Conservation (phyloP, 2,888 invertebrate species). For the Coleophora deauratella region DNA sequence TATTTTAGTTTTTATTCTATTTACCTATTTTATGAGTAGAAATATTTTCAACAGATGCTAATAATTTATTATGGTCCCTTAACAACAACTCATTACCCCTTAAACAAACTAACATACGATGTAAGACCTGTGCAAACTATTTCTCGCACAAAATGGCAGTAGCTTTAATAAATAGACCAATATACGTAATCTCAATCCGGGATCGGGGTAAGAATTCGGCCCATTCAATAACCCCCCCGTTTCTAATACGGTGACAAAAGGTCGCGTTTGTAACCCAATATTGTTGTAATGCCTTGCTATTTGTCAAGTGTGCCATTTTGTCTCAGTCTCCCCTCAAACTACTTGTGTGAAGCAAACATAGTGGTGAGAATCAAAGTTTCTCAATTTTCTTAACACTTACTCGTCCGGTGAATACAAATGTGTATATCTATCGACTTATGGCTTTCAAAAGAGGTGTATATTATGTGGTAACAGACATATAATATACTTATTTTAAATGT, state of each 20-base stretch:
- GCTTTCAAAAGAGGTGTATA: too few species aligned
- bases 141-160: slow-evolving; percentile 27
- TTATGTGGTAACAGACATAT: too few species aligned
- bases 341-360: background rate
- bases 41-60: too few species aligned
- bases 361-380: background rate
- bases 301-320: slow-evolving; percentile 43
- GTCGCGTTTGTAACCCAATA: slow-evolving; percentile 48
- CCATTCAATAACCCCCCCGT: slow-evolving; percentile 34
- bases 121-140: slow-evolving; percentile 18
- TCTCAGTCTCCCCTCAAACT: slow-evolving; percentile 24
- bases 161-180: slow-evolving; percentile 40
- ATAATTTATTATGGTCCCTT: too few species aligned
- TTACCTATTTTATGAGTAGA: too few species aligned
- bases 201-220: slow-evolving; percentile 30
- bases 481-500: too few species aligned
- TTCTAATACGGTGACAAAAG: slow-evolving; percentile 41
- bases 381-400: too few species aligned
- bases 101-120: slow-evolving; percentile 2
- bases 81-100: background rate
- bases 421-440: too few species aligned
- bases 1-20: too few species aligned
- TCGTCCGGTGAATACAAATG: too few species aligned
- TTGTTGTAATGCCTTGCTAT: slow-evolving; percentile 40
- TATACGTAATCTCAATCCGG: slow-evolving; percentile 29